Evolutionary conservation across 2,888 invertebrate genomes (phyloP).

Genomic region (Coleophora deauratella): DNA sequence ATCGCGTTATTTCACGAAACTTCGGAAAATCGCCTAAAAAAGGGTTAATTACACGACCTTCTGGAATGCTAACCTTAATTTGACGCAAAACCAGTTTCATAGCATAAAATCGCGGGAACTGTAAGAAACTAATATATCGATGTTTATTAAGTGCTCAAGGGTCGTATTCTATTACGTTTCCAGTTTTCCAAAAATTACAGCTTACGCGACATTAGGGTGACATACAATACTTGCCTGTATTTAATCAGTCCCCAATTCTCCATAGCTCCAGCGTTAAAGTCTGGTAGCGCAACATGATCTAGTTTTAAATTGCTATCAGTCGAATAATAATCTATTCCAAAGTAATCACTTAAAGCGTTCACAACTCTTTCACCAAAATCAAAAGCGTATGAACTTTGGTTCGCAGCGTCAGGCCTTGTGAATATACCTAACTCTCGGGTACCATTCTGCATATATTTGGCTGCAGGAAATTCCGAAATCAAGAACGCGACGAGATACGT

Average conservation of each 20-base stretch:
- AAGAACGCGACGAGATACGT: constrained; percentile 90
- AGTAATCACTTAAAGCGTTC: constrained; percentile 69
- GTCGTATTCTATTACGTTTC: too few species aligned
- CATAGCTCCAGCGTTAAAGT: constrained; percentile 91
- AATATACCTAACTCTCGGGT: constrained; percentile 74
- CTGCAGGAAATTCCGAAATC: constrained; percentile 80
- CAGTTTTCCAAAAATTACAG: too few species aligned
- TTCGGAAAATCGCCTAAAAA: too few species aligned
- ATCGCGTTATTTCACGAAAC: too few species aligned
- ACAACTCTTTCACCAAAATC: constrained; percentile 74
- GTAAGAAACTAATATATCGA: too few species aligned
- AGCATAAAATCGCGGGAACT: too few species aligned
- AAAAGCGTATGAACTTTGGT: constrained; percentile 78
- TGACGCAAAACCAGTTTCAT: too few species aligned
- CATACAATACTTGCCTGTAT: constrained; percentile 72
- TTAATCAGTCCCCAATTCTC: constrained; percentile 94
- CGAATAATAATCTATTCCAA: constrained; percentile 67
- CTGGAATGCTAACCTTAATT: too few species aligned
- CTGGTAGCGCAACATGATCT: constrained; percentile 89
- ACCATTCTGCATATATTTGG: constrained; percentile 28
- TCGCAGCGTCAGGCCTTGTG: constrained; percentile 78
- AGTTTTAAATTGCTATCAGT: constrained; percentile 78
- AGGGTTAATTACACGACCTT: too few species aligned
- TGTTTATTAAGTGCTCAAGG: too few species aligned
- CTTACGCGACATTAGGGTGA: too few species aligned